phyloP scores from a whole-genome alignment of 2,888 invertebrate species.

The Drosophila robusta region DNA sequence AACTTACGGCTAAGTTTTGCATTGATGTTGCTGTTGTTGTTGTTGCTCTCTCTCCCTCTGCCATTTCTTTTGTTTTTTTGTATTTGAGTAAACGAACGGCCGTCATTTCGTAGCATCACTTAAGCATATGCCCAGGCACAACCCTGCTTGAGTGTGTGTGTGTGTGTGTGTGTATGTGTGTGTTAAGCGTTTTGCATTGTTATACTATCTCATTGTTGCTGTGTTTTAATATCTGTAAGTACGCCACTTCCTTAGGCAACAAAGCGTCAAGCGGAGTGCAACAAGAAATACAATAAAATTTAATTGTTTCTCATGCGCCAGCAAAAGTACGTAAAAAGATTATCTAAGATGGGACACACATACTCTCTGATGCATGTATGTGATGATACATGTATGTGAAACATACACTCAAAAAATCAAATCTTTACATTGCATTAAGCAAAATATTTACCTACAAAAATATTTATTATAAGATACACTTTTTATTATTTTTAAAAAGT shows the following conservation, averaged over 20 bases:
- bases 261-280: constrained; percentile 22
- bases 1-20: constrained; percentile 24
- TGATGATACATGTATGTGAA: no score
- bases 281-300: constrained; percentile 46
- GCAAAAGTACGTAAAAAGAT: constrained; percentile 22
- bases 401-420: no score
- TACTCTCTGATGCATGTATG: background rate
- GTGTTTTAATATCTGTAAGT: constrained; percentile 73
- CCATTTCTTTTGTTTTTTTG: constrained; percentile 51
- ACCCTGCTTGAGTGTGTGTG: constrained; percentile 3
- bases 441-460: no score
- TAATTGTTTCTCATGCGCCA: constrained; percentile 61
- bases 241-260: constrained; percentile 62
- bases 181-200: constrained; percentile 72
- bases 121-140: constrained; percentile 57
- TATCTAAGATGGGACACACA: constrained; percentile 23
- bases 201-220: constrained; percentile 49
- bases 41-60: constrained; percentile 11
- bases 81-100: constrained; percentile 44
- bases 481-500: no score
- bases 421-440: background rate
- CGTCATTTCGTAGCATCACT: constrained; percentile 55
- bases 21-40: constrained; percentile 19
- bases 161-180: constrained; percentile 40
- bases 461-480: no score